Evolutionary conservation across 2,888 invertebrate genomes (phyloP).

Genomic region (Coelogynopora nodosa): DNA sequence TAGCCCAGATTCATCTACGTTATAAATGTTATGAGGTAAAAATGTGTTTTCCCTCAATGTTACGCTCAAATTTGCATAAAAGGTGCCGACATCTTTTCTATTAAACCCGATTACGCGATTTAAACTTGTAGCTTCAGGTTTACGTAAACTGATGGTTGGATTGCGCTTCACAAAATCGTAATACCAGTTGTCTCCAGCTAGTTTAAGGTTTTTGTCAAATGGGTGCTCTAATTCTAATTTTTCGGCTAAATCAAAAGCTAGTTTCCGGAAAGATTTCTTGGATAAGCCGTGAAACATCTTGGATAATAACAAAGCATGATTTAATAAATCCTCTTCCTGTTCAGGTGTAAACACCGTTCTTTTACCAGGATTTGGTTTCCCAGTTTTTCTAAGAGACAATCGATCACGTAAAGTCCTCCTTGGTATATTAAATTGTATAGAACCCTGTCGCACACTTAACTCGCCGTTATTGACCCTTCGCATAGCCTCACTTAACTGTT

Average conservation of each 20-base stretch:
- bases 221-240: background rate
- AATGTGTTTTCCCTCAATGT: slow-evolving; percentile 37
- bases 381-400: background rate
- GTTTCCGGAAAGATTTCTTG: background rate
- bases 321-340: slow-evolving; percentile 24
- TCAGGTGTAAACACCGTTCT: slow-evolving; percentile 30
- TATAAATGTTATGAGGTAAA: slow-evolving; percentile 37
- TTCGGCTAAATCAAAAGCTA: slow-evolving; percentile 35
- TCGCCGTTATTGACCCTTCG: slow-evolving; percentile 21
- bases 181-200: slow-evolving; percentile 37
- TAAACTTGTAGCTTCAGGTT: slow-evolving; percentile 39
- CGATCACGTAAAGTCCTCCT: slow-evolving; percentile 36
- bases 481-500: background rate
- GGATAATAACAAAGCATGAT: slow-evolving; percentile 32
- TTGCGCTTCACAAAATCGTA: slow-evolving; percentile 30
- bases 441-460: background rate
- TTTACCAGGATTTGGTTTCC: slow-evolving; percentile 27
- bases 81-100: slow-evolving; percentile 32
- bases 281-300: slow-evolving; percentile 25
- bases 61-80: slow-evolving; percentile 40
- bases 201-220: slow-evolving; percentile 21
- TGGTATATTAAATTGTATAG: slow-evolving; percentile 33
- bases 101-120: slow-evolving; percentile 39
- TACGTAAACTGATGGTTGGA: slow-evolving; percentile 10
- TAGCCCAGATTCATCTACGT: too few relatives aligned